phyloP scores from a whole-genome alignment of 1,140 invertebrate species.

The Drosophila sucinea region DNA sequence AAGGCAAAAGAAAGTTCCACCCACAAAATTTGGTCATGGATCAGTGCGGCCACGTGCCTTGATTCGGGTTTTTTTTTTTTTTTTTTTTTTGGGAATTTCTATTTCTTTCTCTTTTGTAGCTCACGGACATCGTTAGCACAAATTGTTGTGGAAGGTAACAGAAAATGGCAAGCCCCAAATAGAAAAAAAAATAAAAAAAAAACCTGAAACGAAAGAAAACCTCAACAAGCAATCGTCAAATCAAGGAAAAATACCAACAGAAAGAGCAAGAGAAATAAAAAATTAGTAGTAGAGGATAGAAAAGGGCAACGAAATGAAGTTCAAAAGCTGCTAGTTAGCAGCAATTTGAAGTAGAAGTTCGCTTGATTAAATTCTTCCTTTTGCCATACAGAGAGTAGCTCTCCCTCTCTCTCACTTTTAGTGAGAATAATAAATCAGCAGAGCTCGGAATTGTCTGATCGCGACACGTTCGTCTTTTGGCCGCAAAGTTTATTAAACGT shows the following conservation, averaged over 20 bases:
- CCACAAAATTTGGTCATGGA: conserved; percentile 28
- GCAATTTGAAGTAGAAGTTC: conserved; percentile 25
- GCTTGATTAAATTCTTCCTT: conserved; percentile 40
- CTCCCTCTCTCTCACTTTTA: not conserved
- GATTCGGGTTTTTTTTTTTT: conserved; percentile 6
- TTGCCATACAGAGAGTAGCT: not conserved
- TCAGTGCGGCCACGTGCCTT: conserved; percentile 54
- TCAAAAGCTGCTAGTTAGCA: conserved; percentile 25
- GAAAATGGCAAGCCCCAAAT: conserved; percentile 38
- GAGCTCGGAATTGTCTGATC: conserved; percentile 56
- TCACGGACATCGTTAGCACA: conserved; percentile 75
- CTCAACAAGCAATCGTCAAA: conserved; percentile 32
- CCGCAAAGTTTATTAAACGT: conserved; percentile 80
- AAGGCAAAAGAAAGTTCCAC: conserved; percentile 14
- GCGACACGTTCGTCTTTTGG: conserved; percentile 63
- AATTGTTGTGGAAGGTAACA: conserved; percentile 62
- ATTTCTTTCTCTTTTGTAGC: conserved; percentile 50
- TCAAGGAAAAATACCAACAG: conserved; percentile 30
- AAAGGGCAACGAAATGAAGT: conserved; percentile 11
- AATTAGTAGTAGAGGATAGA: conserved; percentile 7
- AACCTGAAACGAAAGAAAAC: not conserved
- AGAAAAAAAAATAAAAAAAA: conserved; percentile 22
- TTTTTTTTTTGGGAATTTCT: not conserved
- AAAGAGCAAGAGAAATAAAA: conserved; percentile 10
- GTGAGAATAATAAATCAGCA: conserved; percentile 61